Percentiles rank a stretch among this genome's conserved stretches.
phyloP scores from a whole-genome alignment of 2,113 vertebrate species.

The Edolisoma coerulescens region DNA sequence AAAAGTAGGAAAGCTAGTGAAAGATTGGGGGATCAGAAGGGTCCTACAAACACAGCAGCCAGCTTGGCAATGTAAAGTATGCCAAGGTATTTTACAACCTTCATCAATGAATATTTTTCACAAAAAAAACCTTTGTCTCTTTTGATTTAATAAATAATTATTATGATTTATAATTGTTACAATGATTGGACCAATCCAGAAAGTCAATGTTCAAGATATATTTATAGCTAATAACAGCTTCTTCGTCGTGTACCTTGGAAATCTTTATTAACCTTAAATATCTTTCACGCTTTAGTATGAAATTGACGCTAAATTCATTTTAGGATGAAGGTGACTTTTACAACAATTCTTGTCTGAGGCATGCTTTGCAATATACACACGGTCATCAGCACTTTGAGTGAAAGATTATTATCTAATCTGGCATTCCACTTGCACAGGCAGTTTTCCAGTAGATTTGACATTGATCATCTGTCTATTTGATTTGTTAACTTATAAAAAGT shows the following conservation, averaged over 20 bases:
- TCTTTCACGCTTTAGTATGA: constrained; percentile 19
- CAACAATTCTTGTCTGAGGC: neutral
- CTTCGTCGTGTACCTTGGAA: constrained; percentile 18
- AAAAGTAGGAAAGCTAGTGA: neutral
- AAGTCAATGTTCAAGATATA: constrained; percentile 42
- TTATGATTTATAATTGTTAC: constrained; percentile 48
- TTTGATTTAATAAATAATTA: constrained; percentile 59
- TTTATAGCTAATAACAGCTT: constrained; percentile 47
- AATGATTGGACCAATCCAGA: constrained; percentile 55
- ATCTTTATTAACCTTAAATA: constrained; percentile 55
- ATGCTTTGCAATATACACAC: constrained; percentile 5
- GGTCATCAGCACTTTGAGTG: constrained; percentile 19
- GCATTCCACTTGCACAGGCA: constrained; percentile 32
- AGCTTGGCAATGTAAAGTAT: neutral
- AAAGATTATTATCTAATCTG: constrained; percentile 33
- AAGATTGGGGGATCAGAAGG: neutral
- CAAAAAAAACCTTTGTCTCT: neutral
- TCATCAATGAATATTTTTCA: neutral
- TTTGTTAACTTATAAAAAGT: constrained; percentile 53
- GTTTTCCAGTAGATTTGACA: constrained; percentile 53
- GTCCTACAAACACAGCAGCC: neutral
- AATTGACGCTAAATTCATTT: constrained; percentile 39
- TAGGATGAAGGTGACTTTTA: constrained; percentile 67
- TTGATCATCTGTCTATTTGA: constrained; percentile 53
- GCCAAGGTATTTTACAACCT: neutral